A percentile compares a stretch with the other conserved stretches of the same genome.
Conservation (phyloP, 2,113 vertebrate genomes). For the Orientallactaga bullata region DNA sequence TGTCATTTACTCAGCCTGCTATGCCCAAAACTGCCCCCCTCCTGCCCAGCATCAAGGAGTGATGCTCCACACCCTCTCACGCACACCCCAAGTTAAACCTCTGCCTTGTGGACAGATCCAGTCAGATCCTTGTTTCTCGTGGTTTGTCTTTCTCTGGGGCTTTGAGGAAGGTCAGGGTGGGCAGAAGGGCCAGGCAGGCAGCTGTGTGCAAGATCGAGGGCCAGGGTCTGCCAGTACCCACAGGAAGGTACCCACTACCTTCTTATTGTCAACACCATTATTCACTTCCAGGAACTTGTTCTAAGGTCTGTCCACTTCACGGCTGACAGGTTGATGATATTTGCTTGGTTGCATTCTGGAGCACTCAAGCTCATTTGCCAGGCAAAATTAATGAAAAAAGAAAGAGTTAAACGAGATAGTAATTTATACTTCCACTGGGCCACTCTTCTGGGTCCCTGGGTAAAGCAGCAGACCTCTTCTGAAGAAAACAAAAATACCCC, state of each 20-base stretch:
- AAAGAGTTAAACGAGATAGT: slow-evolving; percentile 83
- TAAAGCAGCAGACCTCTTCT: rapidly evolving
- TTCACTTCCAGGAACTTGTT: slow-evolving; percentile 35
- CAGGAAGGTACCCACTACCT: slow-evolving; percentile 51
- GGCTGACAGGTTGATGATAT: slow-evolving; percentile 69
- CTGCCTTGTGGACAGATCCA: neutral
- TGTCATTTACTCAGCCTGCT: neutral
- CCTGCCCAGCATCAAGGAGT: neutral
- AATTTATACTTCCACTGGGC: slow-evolving; percentile 79
- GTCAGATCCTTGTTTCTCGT: too few species aligned
- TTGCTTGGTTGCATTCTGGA: slow-evolving; percentile 77
- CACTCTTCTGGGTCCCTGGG: rapidly evolving
- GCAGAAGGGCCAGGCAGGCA: rapidly evolving
- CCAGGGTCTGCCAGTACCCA: slow-evolving; percentile 65
- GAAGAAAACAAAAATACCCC: too few species aligned
- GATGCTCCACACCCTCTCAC: rapidly evolving
- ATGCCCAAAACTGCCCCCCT: rapidly evolving
- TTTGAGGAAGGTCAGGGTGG: rapidly evolving
- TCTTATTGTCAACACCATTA: neutral
- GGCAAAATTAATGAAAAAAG: slow-evolving; percentile 85
- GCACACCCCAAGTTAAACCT: rapidly evolving
- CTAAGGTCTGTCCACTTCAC: slow-evolving; percentile 42
- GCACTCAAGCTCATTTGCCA: slow-evolving; percentile 80
- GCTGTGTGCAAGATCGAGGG: rapidly evolving
- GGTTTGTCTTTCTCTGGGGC: neutral